Percentiles rank a stretch among this genome's conserved stretches.
Evolutionary conservation across 1,140 invertebrate genomes (phyloP).

Genomic region (Drosophila rufa): DNA sequence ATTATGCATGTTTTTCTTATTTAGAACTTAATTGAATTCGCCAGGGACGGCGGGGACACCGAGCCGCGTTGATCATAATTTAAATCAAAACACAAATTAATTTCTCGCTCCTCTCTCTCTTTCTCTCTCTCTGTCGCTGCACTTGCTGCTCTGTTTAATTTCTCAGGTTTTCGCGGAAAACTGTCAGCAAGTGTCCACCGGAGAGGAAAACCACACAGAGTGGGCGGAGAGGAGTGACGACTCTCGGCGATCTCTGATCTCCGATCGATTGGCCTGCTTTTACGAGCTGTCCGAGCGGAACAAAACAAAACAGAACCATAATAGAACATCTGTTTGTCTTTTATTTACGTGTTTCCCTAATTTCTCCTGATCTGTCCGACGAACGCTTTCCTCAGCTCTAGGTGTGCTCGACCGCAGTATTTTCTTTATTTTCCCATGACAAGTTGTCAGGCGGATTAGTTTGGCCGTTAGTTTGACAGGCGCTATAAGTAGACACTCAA

Average conservation of each 20-base stretch:
- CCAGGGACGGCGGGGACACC: slow-evolving; percentile 9
- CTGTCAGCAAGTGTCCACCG: slow-evolving; percentile 31
- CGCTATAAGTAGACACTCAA: slow-evolving; percentile 28
- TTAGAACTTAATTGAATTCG: slow-evolving; percentile 67
- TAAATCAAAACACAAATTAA: slow-evolving; percentile 76
- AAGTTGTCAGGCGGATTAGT: slow-evolving; percentile 56
- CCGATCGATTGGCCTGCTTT: slow-evolving; percentile 38
- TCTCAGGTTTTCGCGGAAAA: slow-evolving; percentile 30
- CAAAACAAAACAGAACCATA: slow-evolving; percentile 51
- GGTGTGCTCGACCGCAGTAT: slow-evolving; percentile 17
- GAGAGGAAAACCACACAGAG: slow-evolving; percentile 7
- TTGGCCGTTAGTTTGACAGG: slow-evolving; percentile 56
- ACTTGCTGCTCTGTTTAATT: slow-evolving; percentile 43
- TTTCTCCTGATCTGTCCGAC: slow-evolving; percentile 22
- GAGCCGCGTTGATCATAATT: slow-evolving; percentile 69
- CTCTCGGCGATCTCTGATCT: slow-evolving; percentile 11
- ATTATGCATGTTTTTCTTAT: slow-evolving; percentile 69
- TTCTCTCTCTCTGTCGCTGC: slow-evolving; percentile 6
- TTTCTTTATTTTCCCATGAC: slow-evolving; percentile 37
- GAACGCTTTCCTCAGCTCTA: slow-evolving; percentile 16
- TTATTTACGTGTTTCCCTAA: slow-evolving; percentile 40
- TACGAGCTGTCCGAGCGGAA: slow-evolving; percentile 33
- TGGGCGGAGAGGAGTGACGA: slow-evolving; percentile 18
- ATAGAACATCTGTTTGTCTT: slow-evolving; percentile 53
- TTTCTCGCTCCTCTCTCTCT: slow-evolving; percentile 14